Evolutionary conservation across 1,140 invertebrate genomes (phyloP), one percentile per base, ranked within the genome.

Genomic region (Drosophila bocki): DNA sequence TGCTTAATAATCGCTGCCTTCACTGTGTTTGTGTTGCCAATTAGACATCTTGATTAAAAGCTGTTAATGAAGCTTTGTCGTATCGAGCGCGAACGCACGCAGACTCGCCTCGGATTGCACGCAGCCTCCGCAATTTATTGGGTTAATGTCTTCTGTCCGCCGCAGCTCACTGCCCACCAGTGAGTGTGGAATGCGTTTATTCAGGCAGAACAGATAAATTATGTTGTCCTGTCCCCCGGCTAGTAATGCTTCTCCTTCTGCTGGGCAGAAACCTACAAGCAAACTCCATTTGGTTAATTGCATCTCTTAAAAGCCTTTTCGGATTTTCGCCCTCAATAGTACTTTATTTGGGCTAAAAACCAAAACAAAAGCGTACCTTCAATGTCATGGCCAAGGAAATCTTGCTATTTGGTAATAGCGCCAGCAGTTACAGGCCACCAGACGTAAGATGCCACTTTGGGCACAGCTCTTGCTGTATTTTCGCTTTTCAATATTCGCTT

Each of bases 21-120:
- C 26, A 48, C 59, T 45, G 74, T 72, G 68, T 68, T 82, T 78
- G 61, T 53, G 32, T 51, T 72, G 51, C 53, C 57, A 78, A 76
- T 81, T 70, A 80, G 48, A 80, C 53, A 50, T 37, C 62, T 82
- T 78, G 62, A 82, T 82, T 68, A 74, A 78, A 82, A 61, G 68
- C 59, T 80, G 44, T 78, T 74, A 74, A 74, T 78, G 47, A 82
- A 60, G 58, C 26, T 62, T 63, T 80, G 61, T 80, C 45, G 42
- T 53, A 51, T 50, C 56, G n/a, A 68, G 44, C 33, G 15, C 53
- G 56, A 67, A 13, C 70, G n/a, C 41, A 56, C 35, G 45, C 47
- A 76, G 41, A 41, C 44, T 54, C n/a, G 29, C 17, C 17, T 7
- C 17, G 9, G 11, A 35, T 22, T 22, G 9, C 57, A 68, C 50